Conservation (phyloP, 2,797 vertebrate species). For the Atherinosoma microstoma region DNA sequence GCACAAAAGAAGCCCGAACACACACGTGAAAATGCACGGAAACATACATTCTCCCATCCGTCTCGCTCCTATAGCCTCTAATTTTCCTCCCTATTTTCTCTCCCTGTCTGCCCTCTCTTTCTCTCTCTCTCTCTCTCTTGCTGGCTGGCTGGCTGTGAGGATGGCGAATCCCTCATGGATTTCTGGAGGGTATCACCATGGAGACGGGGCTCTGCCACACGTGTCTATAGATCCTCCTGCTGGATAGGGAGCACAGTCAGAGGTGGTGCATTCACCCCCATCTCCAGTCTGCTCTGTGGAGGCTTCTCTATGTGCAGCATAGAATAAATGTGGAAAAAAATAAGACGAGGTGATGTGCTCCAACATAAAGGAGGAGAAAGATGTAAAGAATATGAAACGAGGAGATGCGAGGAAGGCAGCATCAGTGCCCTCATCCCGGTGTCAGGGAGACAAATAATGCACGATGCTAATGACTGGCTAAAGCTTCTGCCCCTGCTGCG, state of each 20-base stretch:
- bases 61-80: slow-evolving; percentile 51
- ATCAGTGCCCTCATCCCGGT: slow-evolving; percentile 55
- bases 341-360: background rate
- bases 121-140: slow-evolving; percentile 54
- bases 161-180: slow-evolving; percentile 86
- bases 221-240: slow-evolving; percentile 85
- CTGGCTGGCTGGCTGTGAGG: slow-evolving; percentile 76
- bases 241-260: slow-evolving; percentile 81
- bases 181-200: slow-evolving; percentile 89
- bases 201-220: slow-evolving; percentile 85
- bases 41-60: slow-evolving; percentile 48
- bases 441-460: slow-evolving; percentile 74
- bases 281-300: slow-evolving; percentile 52
- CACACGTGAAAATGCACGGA: slow-evolving; percentile 34
- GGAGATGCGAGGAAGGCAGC: slow-evolving; percentile 40
- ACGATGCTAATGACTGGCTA: slow-evolving; percentile 81
- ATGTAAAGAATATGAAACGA: slow-evolving; percentile 28
- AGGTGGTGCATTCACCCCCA: slow-evolving; percentile 72
- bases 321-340: slow-evolving; percentile 14
- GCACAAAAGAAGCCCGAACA: slow-evolving; percentile 27
- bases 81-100: slow-evolving; percentile 46
- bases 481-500: slow-evolving; percentile 78
- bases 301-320: slow-evolving; percentile 7
- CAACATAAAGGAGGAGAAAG: slow-evolving; percentile 12
- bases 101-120: slow-evolving; percentile 49